Percentiles rank a stretch among this genome's conserved stretches.
These are phyloP conservation scores for Stomatorhinus ivindoensis DNA, from an alignment of 2,113 vertebrate species.

Conservation along the genomic window DNA sequence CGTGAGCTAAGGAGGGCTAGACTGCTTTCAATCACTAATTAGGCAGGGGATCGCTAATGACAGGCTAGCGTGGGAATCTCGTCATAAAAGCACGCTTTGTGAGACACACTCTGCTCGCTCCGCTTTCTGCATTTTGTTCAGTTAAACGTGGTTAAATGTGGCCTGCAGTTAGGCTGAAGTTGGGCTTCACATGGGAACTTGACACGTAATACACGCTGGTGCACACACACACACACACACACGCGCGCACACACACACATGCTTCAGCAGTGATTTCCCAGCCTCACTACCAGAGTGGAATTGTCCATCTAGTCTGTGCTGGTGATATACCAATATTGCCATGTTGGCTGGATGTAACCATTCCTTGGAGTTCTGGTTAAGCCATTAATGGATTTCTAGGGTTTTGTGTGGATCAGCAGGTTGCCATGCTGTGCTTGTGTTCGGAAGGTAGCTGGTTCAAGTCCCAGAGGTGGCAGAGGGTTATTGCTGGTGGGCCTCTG, in stretches of 20 bases:
- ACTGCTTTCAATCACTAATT: slow-evolving; percentile 1
- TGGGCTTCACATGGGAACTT: neutral
- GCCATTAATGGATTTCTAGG: neutral
- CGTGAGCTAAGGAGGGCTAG: neutral
- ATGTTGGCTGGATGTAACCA: neutral
- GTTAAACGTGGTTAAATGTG: neutral
- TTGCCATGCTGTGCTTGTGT: neutral
- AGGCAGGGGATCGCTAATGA: neutral
- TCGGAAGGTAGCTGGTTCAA: neutral
- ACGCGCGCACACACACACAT: neutral
- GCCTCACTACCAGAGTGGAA: neutral
- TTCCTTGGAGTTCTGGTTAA: neutral
- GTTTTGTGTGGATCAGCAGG: neutral
- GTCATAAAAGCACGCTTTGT: neutral
- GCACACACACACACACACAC: neutral
- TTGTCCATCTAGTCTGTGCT: neutral
- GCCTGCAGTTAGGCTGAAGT: neutral
- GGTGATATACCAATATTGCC: neutral
- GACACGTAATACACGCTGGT: too few relatives aligned
- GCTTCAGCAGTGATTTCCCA: neutral
- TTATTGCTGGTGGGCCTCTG: neutral
- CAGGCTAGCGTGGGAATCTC: neutral
- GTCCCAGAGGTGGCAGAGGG: neutral
- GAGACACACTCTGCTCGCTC: neutral
- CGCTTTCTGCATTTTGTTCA: neutral